Base-by-base conservation (phyloP, 2,797 vertebrate species). In the Xerus rutilus region DNA sequence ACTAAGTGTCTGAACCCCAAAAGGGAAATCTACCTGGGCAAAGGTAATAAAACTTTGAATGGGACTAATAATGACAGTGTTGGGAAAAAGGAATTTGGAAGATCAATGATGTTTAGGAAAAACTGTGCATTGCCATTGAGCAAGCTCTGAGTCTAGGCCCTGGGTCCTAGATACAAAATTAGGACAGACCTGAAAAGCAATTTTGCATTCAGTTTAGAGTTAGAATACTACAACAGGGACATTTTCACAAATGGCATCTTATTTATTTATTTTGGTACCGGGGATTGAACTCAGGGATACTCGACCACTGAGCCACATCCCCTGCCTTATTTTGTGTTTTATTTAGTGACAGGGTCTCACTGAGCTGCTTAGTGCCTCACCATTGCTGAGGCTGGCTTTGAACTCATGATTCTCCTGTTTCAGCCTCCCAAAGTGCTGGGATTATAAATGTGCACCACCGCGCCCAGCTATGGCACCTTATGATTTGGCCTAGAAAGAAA, bases 41-140 rank as follows among this genome's bases (percentile, higher is more conserved):
- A 97, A 96, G 52, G 9, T 89, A 88, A 90, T 94, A 92, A 54
- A 94, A 59, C 45, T 78, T 91, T 85, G 54, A 83, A 39, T 77
- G 39, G 7, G 30, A 73, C 28, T 64, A 85, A 54, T 91, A 73
- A 52, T 93, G 83, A 47, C 52, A 52, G 13, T 69, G 72, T 25
- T 85, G 21, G 73, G 89, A 65, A 91, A 89, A 76, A 28, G 59
- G 35, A 89, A 69, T 96, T 86, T 86, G 74, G 49, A 73, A 91
- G n/a, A 76, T 93, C 45, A 43, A 4, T 69, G 70, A 88, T 32
- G n/a, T 90, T 97, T 96, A 96, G 35, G 62, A 69, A 96, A 70
- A 89, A 64, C 32, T 93, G 4, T 86, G 43, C 79, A 69, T 97
- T 88, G 52, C 35, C 18, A 7, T 52, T 59, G 10, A 43, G n/a